A percentile compares a stretch with the other conserved stretches of the same genome.
Conservation (phyloP, 2,888 invertebrate genomes). For the Cotesia congregata region DNA sequence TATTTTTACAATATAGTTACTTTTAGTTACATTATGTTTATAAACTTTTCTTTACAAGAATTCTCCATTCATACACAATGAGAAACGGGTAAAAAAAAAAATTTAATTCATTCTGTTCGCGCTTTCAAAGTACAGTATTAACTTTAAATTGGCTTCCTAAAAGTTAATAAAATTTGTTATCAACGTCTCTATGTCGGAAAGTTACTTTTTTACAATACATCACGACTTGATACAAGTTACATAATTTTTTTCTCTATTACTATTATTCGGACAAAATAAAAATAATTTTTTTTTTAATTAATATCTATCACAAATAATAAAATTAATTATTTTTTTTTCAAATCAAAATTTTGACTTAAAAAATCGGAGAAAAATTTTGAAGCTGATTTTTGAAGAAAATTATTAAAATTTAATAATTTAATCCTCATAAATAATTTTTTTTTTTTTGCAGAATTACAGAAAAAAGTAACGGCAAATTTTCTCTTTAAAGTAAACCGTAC, state of each 20-base stretch:
- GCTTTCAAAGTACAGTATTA: conserved; percentile 16
- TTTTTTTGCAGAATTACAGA: conserved; percentile 14
- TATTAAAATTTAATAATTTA: conserved; percentile 5
- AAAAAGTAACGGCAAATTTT: conserved; percentile 29
- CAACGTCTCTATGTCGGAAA: conserved; percentile 3
- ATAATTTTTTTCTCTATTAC: background rate
- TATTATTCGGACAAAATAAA: background rate
- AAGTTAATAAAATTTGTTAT: conserved; percentile 16
- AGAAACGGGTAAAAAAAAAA: background rate
- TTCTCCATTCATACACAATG: background rate
- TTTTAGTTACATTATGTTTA: background rate
- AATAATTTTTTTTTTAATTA: background rate
- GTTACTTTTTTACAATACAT: conserved; percentile 26
- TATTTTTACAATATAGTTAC: background rate
- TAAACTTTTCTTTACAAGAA: background rate
- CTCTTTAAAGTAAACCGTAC: background rate
- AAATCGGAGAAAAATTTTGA: too few species aligned
- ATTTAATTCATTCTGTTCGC: background rate
- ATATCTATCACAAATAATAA: too few species aligned
- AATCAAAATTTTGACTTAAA: too few species aligned
- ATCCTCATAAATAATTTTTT: too few species aligned
- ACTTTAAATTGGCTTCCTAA: conserved; percentile 34
- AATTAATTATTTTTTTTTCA: too few species aligned
- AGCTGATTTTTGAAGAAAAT: background rate
- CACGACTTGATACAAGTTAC: background rate